Base-by-base conservation (phyloP, 2,888 invertebrate genomes). In the Gisinianus flammeolus region DNA sequence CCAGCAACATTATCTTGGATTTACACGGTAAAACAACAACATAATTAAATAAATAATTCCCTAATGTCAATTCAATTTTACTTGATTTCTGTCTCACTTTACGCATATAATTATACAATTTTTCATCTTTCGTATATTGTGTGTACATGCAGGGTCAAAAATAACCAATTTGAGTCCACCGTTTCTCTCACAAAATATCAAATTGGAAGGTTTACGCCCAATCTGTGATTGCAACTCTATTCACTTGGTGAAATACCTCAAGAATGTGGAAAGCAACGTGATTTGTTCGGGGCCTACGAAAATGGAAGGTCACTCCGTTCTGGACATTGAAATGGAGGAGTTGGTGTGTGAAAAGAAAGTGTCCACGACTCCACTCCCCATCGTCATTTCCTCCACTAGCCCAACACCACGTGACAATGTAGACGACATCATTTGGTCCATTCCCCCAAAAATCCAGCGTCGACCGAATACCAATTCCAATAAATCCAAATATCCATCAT, bases 391-490 rank as follows among this genome's bases (percentile, higher is more conserved):
- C 19, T 44, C 72, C n/a, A 67, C 66, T 16, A 22, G 68, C 16
- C 77, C 90, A 72, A 88, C 91, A 0, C 89, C 90, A 64, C 90
- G 91, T 0, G 91, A 91, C 0, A 90, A 92, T 0, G 94, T 95
- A 85, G 94, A 95, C 0, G 93, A 95, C 85, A 95, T 96, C 24
- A 95, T 96, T 85, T 95, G 95, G 94, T 94, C 94, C 2, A 89
- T 94, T 19, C 92, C 93, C n/a, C 79, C 80, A 62, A 62, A 22
- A 10, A 22, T 10, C n/a, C 6, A 12, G 5, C 6, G 35, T 35
- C 5, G 12, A 8, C 6, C 6, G 5, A 10, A 3, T 10, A 22
- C 19, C 2, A 26, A 26, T 5, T 4, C 4, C 4, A 56, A 56
- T 56, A 56, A 56, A n/a, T 10, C 6, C 8, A n/a, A n/a, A n/a